phyloP scores from a whole-genome alignment of 1,140 invertebrate genomes.

The Drosophila jambulina region DNA sequence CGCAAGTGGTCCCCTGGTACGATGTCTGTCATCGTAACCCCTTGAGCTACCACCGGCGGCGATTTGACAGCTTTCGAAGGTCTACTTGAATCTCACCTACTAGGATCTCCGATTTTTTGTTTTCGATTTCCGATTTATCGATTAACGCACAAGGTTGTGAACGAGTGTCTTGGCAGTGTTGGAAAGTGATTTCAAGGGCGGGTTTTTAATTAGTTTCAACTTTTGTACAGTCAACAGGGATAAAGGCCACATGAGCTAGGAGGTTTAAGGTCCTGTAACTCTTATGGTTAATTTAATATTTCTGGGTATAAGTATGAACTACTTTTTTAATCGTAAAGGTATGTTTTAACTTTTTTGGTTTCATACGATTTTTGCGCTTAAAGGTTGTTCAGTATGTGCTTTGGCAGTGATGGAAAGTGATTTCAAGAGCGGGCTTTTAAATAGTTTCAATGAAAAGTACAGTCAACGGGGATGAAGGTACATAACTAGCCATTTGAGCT shows the following conservation, averaged over 20 bases:
- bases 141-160: not conserved
- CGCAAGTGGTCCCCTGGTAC: not conserved
- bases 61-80: not conserved
- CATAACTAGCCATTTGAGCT: not conserved
- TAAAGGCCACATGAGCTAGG: not conserved
- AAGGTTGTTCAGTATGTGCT: too few relatives aligned
- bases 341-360: too few relatives aligned
- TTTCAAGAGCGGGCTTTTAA: not conserved
- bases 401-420: not conserved
- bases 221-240: not conserved
- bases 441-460: too few relatives aligned
- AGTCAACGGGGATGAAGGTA: not conserved
- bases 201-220: not conserved
- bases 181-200: not conserved
- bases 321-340: too few relatives aligned
- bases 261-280: not conserved
- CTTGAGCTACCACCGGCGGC: constrained; percentile 2
- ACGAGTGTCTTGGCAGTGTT: not conserved
- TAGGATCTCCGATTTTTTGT: not conserved
- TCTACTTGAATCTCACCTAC: not conserved
- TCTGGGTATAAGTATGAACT: not conserved
- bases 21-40: not conserved
- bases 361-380: too few relatives aligned
- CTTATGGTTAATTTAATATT: not conserved
- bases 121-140: not conserved